Evolutionary conservation across 2,888 invertebrate species (phyloP).

Genomic region (Ametastegia equiseti): DNA sequence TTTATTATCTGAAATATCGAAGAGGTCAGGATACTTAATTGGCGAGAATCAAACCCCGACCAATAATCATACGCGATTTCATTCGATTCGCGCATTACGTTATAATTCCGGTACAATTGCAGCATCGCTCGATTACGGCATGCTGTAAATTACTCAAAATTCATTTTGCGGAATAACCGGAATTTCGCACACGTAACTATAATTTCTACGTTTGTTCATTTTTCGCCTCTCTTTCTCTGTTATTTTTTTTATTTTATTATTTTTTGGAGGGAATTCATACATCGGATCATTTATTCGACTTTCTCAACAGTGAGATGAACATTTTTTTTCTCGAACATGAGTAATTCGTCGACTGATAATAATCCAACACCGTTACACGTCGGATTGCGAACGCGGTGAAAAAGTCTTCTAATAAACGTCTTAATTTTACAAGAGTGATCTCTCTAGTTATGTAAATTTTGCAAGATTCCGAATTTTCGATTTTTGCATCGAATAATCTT

Average conservation of each 20-base stretch:
- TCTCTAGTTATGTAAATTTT: neutral
- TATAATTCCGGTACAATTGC: neutral
- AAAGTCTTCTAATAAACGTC: too few species aligned
- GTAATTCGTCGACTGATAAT: neutral
- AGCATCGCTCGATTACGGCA: neutral
- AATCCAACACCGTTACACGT: neutral
- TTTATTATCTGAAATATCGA: neutral
- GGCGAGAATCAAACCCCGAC: neutral
- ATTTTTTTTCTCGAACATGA: neutral
- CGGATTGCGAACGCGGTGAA: neutral
- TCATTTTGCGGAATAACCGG: neutral
- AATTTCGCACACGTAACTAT: neutral
- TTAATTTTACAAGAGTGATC: neutral
- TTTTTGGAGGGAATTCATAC: neutral
- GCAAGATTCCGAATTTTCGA: neutral
- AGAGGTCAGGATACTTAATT: neutral
- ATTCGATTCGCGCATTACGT: neutral
- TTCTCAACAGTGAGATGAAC: neutral
- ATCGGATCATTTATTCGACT: neutral
- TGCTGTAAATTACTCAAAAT: neutral
- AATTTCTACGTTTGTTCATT: neutral
- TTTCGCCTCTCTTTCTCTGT: too few species aligned
- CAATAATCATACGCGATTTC: neutral
- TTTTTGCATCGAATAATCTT: neutral
- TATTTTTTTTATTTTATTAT: neutral